Base-by-base conservation (phyloP, 1,140 invertebrate species). In the Teleopsis dalmanni region DNA sequence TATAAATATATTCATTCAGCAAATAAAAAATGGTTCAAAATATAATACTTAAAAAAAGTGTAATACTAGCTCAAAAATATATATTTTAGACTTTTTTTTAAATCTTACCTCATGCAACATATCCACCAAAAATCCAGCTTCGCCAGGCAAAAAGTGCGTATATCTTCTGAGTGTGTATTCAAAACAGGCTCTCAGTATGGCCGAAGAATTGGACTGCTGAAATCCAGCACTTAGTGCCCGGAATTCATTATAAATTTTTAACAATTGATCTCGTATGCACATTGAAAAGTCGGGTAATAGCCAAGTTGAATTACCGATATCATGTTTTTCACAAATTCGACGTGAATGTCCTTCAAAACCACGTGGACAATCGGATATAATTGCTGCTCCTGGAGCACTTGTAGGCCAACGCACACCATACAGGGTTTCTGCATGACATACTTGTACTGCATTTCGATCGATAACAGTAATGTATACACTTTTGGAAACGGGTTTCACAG, bases 241-340 rank as follows among this genome's bases (percentile, higher is more conserved):
- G 56, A 84, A 84, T 74, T 81, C 76, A 57, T 81, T 77, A 56
- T 81, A 81, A 50, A 82, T 80, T 46, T 76, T 68, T 23, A 76
- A 64, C 10, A 88, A 64, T 2, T 79, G 76, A 55, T 84, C 77
- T 8, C 81, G 77, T 2, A 85, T 72, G 55, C 86, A 89, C 10
- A 73, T 71, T 2, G 83, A 84, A 58, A 87, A 88, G 61, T 88
- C 84, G 4, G 86, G 83, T 21, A 76, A 66, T 35, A 78, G 75
- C 86, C 87, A 89, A 48, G 79, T 78, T 1, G 83, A 78, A 25
- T 78, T 79, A 10, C 73, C 73, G 1, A 74, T 70, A 55, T 79
- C 77, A n/a, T 72, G 74, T 57, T 81, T 75, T 22, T 73, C 73
- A 53, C 81, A 83, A 5, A 74, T 67, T 35, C 81, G 72, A 3